Base-by-base conservation (phyloP, 2,113 vertebrate genomes). In the Sprattus sprattus region DNA sequence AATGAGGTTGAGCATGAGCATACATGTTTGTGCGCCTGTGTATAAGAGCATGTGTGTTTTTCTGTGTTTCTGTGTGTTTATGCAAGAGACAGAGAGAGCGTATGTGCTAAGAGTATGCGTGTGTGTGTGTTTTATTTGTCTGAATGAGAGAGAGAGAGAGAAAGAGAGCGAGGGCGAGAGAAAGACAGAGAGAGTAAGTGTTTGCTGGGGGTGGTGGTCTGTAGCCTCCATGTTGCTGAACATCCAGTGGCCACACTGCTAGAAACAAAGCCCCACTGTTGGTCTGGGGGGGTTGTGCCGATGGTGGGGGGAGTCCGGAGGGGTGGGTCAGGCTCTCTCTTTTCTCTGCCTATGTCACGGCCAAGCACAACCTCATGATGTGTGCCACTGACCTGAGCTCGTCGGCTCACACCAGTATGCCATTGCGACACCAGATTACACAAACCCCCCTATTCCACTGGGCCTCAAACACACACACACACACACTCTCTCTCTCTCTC, bases 251-350 rank as follows among this genome's bases (percentile, higher is more conserved):
- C 83, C 81, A 88, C 89, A 88, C 85, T 85, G 88, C 67, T 28
- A 5, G 6, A 44, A 83, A 88, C 87, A 90, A 90, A 82, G 86
- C 82, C 78, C 49, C 87, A 88, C 84, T 88, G 87, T 88, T 85
- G 45, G 32, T 5, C 67, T n/a, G n/a, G 64, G 28, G n/a, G 64
- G 25, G n/a, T 10, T 7, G 25, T 71, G 64, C 3, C 25, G 25
- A 67, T 67, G 60, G 22, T 67, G 60, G 60, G 11, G 28, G 64
- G n/a, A 16, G n/a, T 1, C 39, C 2, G 25, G 25, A 80, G 46
- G 67, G 81, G 60, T 78, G 60, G 57, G 84, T 64, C 50, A 64
- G 25, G 47, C 10, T 46, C 49, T 49, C 71, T 81, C 9, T 47
- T 71, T 22, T 6, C 60, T 28, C 52, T 28, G 80, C 54, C 49